Evolutionary conservation across 2,113 vertebrate species (phyloP), one percentile per base, ranked within the genome.

Genomic region (Notarius lentiginosus): DNA sequence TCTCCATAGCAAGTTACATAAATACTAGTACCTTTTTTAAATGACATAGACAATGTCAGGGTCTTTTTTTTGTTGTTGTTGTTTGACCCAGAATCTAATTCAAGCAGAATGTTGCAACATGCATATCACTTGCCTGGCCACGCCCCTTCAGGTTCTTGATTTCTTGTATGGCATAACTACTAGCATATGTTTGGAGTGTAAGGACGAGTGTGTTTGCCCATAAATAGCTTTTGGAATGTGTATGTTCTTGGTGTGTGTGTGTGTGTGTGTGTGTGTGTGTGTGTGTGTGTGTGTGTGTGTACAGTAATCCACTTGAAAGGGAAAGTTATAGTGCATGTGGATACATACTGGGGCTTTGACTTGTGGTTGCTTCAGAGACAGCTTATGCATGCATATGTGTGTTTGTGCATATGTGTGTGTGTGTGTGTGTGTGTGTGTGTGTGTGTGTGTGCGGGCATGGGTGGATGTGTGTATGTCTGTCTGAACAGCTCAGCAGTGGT

Each of bases 121-220:
- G 79, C 72, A 30, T 47, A 81, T 66, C 82, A 82, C 63, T 65
- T 56, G 63, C 88, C 89, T 90, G 47, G 75, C 58, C 76, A 70
- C 51, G 73, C 70, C 86, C 58, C 18, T 61, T 86, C 83, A 61
- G 83, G 87, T 82, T 83, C 79, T 87, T 51, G 72, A 85, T 89
- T 84, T 86, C 34, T 49, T 77, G 83, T 87, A 84, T 84, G 84
- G 87, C 81, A 81, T 91, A 93, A 91, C 87, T 77, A 77, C 91
- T 89, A 86, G 90, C 91, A 89, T 90, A 90, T 92, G 85, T 92
- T 87, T 87, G 84, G 85, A 89, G 82, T 82, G 41, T 88, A 91
- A 90, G 88, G 84, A 89, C 60, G 80, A 77, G 68, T 77, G 70
- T 89, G 47, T 84, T 66, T 85, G 51, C 51, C 90, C 55, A 56